Evolutionary conservation across 1,140 invertebrate species (phyloP), one percentile per base, ranked within the genome.

Genomic region (Atta texana): DNA sequence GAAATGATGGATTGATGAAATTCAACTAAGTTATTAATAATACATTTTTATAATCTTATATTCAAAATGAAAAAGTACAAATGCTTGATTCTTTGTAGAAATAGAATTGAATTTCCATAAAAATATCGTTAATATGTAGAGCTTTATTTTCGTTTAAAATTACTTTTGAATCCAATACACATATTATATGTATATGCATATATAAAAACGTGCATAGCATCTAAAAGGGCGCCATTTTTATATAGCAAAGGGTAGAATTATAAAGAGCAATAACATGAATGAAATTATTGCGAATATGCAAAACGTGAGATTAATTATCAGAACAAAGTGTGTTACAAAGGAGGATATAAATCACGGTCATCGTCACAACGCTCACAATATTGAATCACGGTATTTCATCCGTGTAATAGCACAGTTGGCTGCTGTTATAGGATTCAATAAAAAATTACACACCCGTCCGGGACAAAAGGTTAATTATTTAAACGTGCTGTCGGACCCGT

Each of bases 401-500:
- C 61, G 63, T 31, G 61, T 39, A 28, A 66, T 61, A 21, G 75
- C 44, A 34, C 55, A 57, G 69, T 74, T 28, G 21, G 63, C 14
- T 31, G 55, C n/a, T 75, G 69, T 75, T 84, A 84, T 74, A 82
- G 53, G 21, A 69, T 64, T 39, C 71, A 72, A 87, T 89, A 89
- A 89, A 88, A 77, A 89, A 86, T 89, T 86, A 71, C 88, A 80
- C 53, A 72, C 63, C 82, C 21, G 16, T 39, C 71, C 21, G 44
- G 69, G 69, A 49, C 64, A 49, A 71, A 53, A 69, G 72, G 82
- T 88, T 89, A 87, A 87, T 90, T 90, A 89, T 90, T 90, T 87
- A 87, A 89, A 87, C 85, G 55, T 59, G 53, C 77, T 86, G 88
- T 76, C 61, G 63, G 59, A 49, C 5, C 28, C 39, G 59, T 72